A percentile compares a stretch with the other conserved stretches of the same genome.
Conservation (phyloP, 2,888 invertebrate species). For the Ariolimax columbianus region DNA sequence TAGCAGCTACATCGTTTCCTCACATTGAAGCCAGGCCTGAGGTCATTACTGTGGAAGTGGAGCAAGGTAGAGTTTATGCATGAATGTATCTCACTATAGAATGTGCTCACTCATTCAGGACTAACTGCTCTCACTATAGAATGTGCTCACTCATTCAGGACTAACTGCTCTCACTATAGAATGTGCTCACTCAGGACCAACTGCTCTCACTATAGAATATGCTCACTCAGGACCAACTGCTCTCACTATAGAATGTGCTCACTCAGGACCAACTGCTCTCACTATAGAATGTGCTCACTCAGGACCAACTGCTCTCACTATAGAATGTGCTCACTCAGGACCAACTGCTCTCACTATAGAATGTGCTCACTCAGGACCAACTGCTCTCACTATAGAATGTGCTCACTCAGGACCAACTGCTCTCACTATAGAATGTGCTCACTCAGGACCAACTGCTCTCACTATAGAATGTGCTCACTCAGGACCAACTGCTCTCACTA, state of each 20-base stretch:
- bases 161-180: neutral
- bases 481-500: neutral
- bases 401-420: neutral
- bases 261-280: neutral
- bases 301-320: neutral
- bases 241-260: no score
- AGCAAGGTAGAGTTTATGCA: constrained; percentile 21
- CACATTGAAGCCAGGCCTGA: neutral
- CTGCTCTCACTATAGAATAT: neutral
- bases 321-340: no score
- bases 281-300: no score
- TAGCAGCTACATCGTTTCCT: neutral
- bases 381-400: no score
- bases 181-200: neutral
- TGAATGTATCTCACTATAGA: neutral
- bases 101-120: neutral
- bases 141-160: no score
- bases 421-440: no score
- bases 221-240: neutral
- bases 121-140: neutral
- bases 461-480: no score
- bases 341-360: neutral
- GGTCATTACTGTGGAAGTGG: neutral
- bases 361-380: neutral
- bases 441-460: neutral